These are phyloP conservation scores for Metacarcinus magister DNA, from an alignment of 2,888 invertebrate species.

Conservation along the genomic window DNA sequence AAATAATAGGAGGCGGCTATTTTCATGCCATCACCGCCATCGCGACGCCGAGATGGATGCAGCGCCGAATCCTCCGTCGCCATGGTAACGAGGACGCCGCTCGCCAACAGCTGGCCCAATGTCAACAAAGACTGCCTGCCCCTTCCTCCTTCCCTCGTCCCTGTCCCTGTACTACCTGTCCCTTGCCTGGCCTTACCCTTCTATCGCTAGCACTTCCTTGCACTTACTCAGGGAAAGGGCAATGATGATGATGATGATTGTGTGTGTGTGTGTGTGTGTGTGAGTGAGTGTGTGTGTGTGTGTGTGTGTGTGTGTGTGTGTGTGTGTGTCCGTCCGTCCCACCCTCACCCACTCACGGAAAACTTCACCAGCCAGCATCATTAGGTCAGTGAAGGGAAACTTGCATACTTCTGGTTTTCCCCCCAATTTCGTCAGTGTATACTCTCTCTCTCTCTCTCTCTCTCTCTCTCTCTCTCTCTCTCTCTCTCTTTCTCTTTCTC, in stretches of 20 bases:
- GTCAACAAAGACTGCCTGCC: not conserved
- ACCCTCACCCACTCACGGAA: not conserved
- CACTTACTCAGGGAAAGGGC: not conserved
- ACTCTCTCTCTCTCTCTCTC: slow-evolving; percentile 2
- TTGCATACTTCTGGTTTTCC: not conserved
- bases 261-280: slow-evolving; percentile 55
- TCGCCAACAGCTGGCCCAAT: not conserved
- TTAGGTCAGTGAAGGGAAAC: slow-evolving; percentile 6
- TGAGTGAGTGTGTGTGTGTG: slow-evolving; percentile 49
- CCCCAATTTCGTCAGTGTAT: not conserved
- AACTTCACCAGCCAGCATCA: not conserved
- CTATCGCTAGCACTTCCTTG: not conserved
- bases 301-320: slow-evolving; percentile 26
- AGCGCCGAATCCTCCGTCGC: not conserved
- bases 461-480: not conserved
- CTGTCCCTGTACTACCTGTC: not conserved
- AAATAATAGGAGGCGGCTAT: not conserved
- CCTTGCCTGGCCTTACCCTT: not conserved
- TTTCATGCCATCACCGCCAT: not conserved
- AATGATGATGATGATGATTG: not conserved
- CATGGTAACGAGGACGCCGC: slow-evolving; percentile 16
- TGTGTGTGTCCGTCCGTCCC: not conserved
- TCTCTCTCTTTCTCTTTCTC: too few relatives aligned
- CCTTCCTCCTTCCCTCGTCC: not conserved
- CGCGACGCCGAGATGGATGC: not conserved